Evolutionary conservation across 2,888 invertebrate species (phyloP).

Genomic region (Noctuana brunneofusca): DNA sequence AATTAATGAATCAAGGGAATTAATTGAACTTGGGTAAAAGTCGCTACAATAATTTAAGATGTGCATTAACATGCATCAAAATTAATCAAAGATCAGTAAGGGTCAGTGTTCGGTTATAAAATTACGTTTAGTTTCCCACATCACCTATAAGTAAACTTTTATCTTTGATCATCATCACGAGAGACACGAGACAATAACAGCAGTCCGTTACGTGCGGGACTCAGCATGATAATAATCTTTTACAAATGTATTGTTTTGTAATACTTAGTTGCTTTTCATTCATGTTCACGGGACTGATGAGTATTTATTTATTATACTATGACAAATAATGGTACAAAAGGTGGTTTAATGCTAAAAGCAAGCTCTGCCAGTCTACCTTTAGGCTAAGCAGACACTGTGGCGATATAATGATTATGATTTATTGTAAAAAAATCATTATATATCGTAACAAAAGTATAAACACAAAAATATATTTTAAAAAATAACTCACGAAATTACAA

Average conservation of each 20-base stretch:
- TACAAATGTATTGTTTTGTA: neutral
- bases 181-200: neutral
- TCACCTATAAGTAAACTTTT: neutral
- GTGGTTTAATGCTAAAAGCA: too few species aligned
- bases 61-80: neutral
- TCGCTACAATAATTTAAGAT: neutral
- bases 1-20: neutral
- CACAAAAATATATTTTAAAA: too few species aligned
- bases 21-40: neutral
- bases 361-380: too few species aligned
- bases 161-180: neutral
- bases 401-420: too few species aligned
- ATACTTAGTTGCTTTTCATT: neutral
- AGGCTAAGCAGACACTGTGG: too few species aligned
- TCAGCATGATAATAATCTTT: neutral
- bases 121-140: neutral
- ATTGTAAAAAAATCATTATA: too few species aligned
- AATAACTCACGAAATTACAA: too few species aligned
- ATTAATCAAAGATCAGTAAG: constrained; percentile 1
- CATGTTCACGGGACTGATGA: too few species aligned
- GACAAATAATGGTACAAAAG: too few species aligned
- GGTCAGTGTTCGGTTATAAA: constrained; percentile 1
- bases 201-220: neutral
- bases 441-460: too few species aligned
- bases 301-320: too few species aligned